These are phyloP conservation scores for Knipowitschia caucasica DNA, from an alignment of 2,797 vertebrate species.

Conservation along the genomic window DNA sequence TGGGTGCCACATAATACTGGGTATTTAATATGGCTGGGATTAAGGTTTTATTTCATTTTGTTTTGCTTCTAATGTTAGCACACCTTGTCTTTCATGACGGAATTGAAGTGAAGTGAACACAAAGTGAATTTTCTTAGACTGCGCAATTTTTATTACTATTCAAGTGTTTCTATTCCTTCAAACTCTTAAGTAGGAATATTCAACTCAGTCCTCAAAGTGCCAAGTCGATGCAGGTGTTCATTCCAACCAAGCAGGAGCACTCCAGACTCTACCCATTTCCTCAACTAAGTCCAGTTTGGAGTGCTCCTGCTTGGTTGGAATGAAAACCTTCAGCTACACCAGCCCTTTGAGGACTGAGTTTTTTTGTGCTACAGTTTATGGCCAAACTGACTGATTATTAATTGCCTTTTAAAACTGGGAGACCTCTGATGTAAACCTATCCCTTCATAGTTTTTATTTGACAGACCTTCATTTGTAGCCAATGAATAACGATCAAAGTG, in stretches of 20 bases:
- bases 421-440: not conserved
- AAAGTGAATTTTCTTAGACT: not conserved
- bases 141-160: not conserved
- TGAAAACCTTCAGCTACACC: too few species aligned
- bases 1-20: not conserved
- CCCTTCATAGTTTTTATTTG: not conserved
- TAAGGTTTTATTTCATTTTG: not conserved
- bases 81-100: not conserved
- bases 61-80: slow-evolving; percentile 2
- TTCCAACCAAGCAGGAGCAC: too few species aligned
- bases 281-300: too few species aligned
- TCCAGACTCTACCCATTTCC: too few species aligned
- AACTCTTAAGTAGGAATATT: too few species aligned
- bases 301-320: too few species aligned
- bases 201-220: too few species aligned
- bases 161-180: not conserved
- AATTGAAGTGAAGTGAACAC: not conserved
- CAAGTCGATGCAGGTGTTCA: too few species aligned
- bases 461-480: not conserved
- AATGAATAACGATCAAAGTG: not conserved
- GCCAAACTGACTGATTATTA: not conserved
- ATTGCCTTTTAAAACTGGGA: not conserved
- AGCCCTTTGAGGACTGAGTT: too few species aligned
- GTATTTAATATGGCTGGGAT: not conserved
- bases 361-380: not conserved